These are phyloP conservation scores for Conus canariensis DNA, from an alignment of 2,888 invertebrate genomes.

Conservation along the genomic window DNA sequence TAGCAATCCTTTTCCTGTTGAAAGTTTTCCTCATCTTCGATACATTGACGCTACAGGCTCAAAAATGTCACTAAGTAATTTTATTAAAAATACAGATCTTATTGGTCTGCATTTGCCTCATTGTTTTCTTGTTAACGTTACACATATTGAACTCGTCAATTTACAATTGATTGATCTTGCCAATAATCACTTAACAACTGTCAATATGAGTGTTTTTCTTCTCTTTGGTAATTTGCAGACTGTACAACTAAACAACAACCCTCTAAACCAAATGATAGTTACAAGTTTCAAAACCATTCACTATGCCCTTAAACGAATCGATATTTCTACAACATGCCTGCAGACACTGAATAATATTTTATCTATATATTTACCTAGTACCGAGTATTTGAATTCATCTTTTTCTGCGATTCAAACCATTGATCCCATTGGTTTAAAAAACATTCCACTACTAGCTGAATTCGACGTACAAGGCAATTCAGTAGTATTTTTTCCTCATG, in stretches of 20 bases:
- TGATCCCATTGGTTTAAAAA: neutral
- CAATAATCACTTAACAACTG: slow-evolving; percentile 12
- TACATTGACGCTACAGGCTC: slow-evolving; percentile 22
- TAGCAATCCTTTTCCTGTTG: neutral
- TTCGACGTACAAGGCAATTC: neutral
- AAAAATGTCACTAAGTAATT: neutral
- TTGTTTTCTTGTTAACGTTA: slow-evolving; percentile 19
- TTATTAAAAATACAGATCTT: neutral
- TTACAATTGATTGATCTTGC: slow-evolving; percentile 31
- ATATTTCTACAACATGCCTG: neutral
- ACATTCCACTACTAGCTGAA: neutral
- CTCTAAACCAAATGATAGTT: neutral
- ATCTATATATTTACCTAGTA: neutral
- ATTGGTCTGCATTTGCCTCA: neutral
- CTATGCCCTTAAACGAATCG: neutral
- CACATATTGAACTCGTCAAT: slow-evolving; percentile 15
- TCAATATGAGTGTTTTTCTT: slow-evolving; percentile 18
- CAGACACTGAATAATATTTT: neutral
- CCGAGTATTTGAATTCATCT: neutral
- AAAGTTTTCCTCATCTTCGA: neutral
- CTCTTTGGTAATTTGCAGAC: neutral
- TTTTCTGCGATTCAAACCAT: neutral
- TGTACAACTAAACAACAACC: neutral
- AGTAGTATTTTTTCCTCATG: neutral
- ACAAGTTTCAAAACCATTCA: neutral